Evolutionary conservation across 2,888 invertebrate species (phyloP).

Genomic region (Pterobdella sp.): DNA sequence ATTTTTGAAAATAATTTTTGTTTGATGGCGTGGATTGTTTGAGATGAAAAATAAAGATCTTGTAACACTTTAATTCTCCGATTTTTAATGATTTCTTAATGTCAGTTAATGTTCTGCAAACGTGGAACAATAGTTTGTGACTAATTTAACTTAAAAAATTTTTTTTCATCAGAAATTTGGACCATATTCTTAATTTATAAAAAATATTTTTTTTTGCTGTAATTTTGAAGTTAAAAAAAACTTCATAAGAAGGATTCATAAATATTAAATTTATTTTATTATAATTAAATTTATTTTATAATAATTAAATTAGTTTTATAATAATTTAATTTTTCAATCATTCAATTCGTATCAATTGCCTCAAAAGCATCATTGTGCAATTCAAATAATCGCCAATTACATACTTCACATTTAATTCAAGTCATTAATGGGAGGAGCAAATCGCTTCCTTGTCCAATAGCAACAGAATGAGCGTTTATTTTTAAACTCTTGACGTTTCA

Average conservation of each 20-base stretch:
- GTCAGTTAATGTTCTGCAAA: too few species aligned
- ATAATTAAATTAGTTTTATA: not conserved
- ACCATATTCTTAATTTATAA: too few species aligned
- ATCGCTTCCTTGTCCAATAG: not conserved
- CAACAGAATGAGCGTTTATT: not conserved
- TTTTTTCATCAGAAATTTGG: too few species aligned
- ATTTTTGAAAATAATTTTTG: too few species aligned
- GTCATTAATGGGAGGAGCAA: not conserved
- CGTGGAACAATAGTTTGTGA: too few species aligned
- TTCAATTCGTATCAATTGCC: not conserved
- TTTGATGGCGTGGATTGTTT: too few species aligned
- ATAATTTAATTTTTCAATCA: not conserved
- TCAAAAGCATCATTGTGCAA: slow-evolving; percentile 1
- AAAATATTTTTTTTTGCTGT: too few species aligned
- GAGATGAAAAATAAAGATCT: too few species aligned
- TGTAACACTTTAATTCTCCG: too few species aligned
- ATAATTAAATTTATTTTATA: not conserved
- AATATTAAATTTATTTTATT: not conserved
- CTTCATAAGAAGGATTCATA: not conserved
- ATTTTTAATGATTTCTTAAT: too few species aligned
- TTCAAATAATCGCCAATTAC: slow-evolving; percentile 7
- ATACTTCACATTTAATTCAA: not conserved
- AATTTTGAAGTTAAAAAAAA: not conserved
- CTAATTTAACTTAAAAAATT: too few species aligned
- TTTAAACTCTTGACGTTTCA: not conserved